phyloP scores from a whole-genome alignment of 2,113 vertebrate species.

The Cercopithecus mona region DNA sequence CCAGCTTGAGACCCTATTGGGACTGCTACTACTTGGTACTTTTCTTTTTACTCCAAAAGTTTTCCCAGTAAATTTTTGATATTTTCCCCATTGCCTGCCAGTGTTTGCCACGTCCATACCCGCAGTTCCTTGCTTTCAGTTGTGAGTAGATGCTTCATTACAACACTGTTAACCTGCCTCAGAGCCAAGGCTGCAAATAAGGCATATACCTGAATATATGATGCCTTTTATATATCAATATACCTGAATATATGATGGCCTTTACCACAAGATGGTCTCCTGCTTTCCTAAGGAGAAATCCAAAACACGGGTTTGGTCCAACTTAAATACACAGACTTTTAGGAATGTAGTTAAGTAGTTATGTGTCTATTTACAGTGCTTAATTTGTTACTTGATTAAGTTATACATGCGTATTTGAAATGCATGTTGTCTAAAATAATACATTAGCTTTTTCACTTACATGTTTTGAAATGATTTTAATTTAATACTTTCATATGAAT shows the following conservation, averaged over 20 bases:
- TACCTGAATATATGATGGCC: not conserved
- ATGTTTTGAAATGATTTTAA: not conserved
- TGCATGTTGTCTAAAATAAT: not conserved
- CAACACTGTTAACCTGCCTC: not conserved
- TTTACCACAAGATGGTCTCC: not conserved
- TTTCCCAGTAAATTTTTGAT: conserved; percentile 4
- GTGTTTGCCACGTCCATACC: not conserved
- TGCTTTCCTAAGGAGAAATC: not conserved
- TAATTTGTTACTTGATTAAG: not conserved
- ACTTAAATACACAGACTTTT: not conserved
- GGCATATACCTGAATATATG: not conserved
- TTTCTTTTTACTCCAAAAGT: not conserved
- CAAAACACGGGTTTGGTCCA: not conserved
- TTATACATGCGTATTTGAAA: not conserved
- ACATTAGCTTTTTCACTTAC: not conserved
- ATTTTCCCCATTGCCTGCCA: not conserved
- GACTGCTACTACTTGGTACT: not conserved
- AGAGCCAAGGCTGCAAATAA: not conserved
- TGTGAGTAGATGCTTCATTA: not conserved
- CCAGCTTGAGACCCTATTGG: not conserved
- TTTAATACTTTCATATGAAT: conserved; percentile 13
- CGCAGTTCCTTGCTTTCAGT: not conserved
- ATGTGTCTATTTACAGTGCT: not conserved
- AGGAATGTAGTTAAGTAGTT: not conserved
- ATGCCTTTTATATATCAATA: not conserved